Base-by-base conservation (phyloP, 2,888 invertebrate species). In the Tipula vernalis region DNA sequence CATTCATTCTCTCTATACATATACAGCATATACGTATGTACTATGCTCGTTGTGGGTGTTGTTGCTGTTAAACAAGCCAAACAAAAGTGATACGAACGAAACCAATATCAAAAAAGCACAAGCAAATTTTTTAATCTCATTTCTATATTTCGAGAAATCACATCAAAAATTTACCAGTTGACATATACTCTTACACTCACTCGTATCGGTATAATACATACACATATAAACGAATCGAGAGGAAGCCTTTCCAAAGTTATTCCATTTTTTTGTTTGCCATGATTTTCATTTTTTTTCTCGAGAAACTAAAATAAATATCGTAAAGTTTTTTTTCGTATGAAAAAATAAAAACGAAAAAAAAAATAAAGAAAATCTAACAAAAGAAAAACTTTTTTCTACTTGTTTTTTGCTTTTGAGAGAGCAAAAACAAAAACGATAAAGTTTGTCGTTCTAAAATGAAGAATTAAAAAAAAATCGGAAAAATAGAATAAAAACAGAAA, bases 101-200 rank as follows among this genome's bases (percentile, higher is more conserved):
- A 71, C 71, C 71, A 71, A 71, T 71, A 28, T 71, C 71, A 71
- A 71, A 71, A 71, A 71, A 71, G 71, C 71, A 71, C 71, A 71
- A 71, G 71, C 71, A 71, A 71, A 71, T 71, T 71, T 71, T 71
- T 71, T 71, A 71, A 71, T 71, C 71, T 71, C 28, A 71, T 71
- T 71, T 71, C 71, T 71, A 71, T 71, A 71, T 71, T 71, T 71
- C 28, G 71, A 28, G 71, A 71, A 71, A 71, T 71, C 71, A 71
- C 71, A 71, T 71, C 71, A 71, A 71, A 71, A 71, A 71, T 71
- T 71, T 71, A 71, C 71, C 71, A 71, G 71, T 71, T 71, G 71
- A 28, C 71, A 71, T 71, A 71, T 71, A n/a, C 4, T 0, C 3
- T 0, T 28, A 71, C 71, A 71, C 28, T 28, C 71, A 71, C 28